A percentile compares a stretch with the other conserved stretches of the same genome.
These are phyloP conservation scores for Andrena bicolor DNA, from an alignment of 2,888 invertebrate genomes.

Conservation along the genomic window DNA sequence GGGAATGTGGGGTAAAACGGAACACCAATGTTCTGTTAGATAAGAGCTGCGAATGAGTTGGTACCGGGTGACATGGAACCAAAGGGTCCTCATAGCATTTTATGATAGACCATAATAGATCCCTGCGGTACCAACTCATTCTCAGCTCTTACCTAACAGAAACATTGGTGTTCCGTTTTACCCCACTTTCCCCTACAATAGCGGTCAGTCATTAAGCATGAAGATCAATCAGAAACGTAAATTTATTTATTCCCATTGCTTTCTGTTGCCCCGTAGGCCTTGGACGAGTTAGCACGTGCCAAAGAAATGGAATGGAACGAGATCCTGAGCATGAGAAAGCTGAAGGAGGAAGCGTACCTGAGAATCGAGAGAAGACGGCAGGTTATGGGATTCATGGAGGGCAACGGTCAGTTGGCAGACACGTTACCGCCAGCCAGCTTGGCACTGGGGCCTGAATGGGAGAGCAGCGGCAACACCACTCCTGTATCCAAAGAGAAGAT, in stretches of 20 bases:
- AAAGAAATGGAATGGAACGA: slow-evolving; percentile 96
- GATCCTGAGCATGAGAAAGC: slow-evolving; percentile 92
- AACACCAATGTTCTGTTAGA: too few relatives aligned
- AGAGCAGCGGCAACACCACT: slow-evolving; percentile 54
- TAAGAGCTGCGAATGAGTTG: too few relatives aligned
- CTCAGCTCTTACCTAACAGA: too few relatives aligned
- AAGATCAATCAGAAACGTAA: too few relatives aligned
- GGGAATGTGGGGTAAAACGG: too few relatives aligned
- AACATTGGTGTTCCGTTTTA: too few relatives aligned
- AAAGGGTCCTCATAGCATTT: too few relatives aligned
- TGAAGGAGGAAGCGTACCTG: slow-evolving; percentile 93
- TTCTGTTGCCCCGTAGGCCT: slow-evolving; percentile 85
- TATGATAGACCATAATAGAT: too few relatives aligned
- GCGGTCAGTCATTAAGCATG: too few relatives aligned
- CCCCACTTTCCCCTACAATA: too few relatives aligned
- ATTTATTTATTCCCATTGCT: background rate
- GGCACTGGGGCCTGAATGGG: slow-evolving; percentile 75
- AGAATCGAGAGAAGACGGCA: slow-evolving; percentile 90
- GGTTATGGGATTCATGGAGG: slow-evolving; percentile 85
- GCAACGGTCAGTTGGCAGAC: slow-evolving; percentile 70
- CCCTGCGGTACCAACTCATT: too few relatives aligned
- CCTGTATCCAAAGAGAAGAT: slow-evolving; percentile 70
- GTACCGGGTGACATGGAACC: too few relatives aligned
- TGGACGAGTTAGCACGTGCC: slow-evolving; percentile 91
- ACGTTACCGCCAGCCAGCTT: slow-evolving; percentile 77